Conservation (phyloP, 1,140 invertebrate genomes). For the Drosophila parabipectinata region DNA sequence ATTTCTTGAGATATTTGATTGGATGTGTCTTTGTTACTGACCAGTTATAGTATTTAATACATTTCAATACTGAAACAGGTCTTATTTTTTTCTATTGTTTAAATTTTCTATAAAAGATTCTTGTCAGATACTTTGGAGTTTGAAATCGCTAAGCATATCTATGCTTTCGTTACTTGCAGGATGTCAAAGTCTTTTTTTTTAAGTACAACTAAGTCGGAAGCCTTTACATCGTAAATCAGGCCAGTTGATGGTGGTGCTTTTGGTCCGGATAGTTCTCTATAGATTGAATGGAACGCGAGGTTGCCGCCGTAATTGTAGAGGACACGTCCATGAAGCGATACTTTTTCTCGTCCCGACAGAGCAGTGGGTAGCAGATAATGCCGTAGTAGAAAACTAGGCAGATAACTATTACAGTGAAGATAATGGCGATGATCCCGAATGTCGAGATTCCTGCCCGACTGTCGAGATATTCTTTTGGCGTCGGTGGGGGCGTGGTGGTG, state of each 20-base stretch:
- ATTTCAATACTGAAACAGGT: too few species aligned
- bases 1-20: not conserved
- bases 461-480: slow-evolving; percentile 83
- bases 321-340: slow-evolving; percentile 87
- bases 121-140: slow-evolving; percentile 8
- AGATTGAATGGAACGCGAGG: slow-evolving; percentile 80
- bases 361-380: slow-evolving; percentile 86
- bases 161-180: slow-evolving; percentile 16
- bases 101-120: not conserved
- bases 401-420: slow-evolving; percentile 85
- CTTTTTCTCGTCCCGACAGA: slow-evolving; percentile 86
- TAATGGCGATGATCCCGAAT: slow-evolving; percentile 86
- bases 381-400: slow-evolving; percentile 86
- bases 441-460: slow-evolving; percentile 85
- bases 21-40: not conserved
- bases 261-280: slow-evolving; percentile 82
- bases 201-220: slow-evolving; percentile 26
- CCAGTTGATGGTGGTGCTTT: slow-evolving; percentile 71
- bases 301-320: slow-evolving; percentile 84
- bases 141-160: slow-evolving; percentile 15
- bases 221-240: slow-evolving; percentile 29
- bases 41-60: too few species aligned
- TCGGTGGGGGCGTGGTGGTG: slow-evolving; percentile 56
- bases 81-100: too few species aligned
- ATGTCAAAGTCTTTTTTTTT: slow-evolving; percentile 39